phyloP scores from a whole-genome alignment of 2,888 invertebrate species.

The Gastrophysa polygoni region DNA sequence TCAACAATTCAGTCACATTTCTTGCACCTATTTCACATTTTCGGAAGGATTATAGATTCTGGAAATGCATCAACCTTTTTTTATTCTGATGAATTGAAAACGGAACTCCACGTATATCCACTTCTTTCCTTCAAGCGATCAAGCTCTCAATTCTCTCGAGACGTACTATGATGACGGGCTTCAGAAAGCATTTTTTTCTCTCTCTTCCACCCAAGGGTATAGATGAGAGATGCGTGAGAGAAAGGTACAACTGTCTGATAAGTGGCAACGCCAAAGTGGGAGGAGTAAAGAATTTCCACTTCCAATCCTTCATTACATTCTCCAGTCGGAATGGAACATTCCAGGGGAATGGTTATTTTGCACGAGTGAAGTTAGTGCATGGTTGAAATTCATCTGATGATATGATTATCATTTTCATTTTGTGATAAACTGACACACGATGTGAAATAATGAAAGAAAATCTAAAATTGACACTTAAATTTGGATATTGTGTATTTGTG shows the following conservation, averaged over 20 bases:
- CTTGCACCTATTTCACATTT: too few species aligned
- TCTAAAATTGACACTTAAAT: too few species aligned
- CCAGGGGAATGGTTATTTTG: constrained; percentile 22
- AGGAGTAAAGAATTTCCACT: constrained; percentile 52
- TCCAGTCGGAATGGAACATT: constrained; percentile 49
- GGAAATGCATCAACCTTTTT: neutral
- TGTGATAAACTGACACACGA: too few species aligned
- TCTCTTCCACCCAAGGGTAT: constrained; percentile 48
- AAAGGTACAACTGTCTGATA: constrained; percentile 51
- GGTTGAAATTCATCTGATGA: too few species aligned
- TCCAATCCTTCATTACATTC: constrained; percentile 49
- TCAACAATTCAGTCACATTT: too few species aligned
- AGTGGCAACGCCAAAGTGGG: constrained; percentile 54
- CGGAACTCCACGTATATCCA: constrained; percentile 17
- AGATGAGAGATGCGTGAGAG: constrained; percentile 44
- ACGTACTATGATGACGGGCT: constrained; percentile 49
- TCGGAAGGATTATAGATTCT: too few species aligned
- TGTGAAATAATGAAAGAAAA: too few species aligned
- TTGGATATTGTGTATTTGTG: too few species aligned
- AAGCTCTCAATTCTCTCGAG: constrained; percentile 42
- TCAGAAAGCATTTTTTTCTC: constrained; percentile 45
- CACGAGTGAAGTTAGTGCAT: neutral
- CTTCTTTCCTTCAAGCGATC: constrained; percentile 29
- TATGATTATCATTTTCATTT: too few species aligned
- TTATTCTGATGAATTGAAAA: neutral